Conservation (phyloP, 2,113 vertebrate genomes). For the Thunnus maccoyii region DNA sequence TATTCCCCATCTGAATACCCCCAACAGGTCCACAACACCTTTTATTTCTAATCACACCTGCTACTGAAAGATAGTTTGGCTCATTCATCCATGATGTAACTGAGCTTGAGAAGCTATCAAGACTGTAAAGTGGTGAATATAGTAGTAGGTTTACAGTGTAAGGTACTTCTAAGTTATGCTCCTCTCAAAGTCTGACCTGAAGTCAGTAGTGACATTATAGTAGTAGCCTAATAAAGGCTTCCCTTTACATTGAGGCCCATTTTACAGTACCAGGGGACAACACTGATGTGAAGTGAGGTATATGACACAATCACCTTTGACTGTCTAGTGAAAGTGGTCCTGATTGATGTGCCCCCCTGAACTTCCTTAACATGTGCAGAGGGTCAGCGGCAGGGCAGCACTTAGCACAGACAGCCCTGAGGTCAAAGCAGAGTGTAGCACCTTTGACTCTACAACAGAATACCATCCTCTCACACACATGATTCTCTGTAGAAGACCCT, state of each 20-base stretch:
- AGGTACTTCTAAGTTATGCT: conserved; percentile 9
- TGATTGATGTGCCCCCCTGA: conserved; percentile 57
- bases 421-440: conserved; percentile 36
- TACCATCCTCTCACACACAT: not conserved
- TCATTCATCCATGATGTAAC: conserved; percentile 40
- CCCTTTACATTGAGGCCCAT: not conserved
- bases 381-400: conserved; percentile 62
- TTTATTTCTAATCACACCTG: conserved; percentile 74
- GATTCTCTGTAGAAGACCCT: not conserved
- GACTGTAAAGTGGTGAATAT: conserved; percentile 8
- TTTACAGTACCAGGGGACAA: conserved; percentile 1
- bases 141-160: not conserved
- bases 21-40: conserved; percentile 64
- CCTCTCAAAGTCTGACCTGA: not conserved
- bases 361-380: conserved; percentile 40
- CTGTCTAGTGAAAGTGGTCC: conserved; percentile 41
- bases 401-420: conserved; percentile 24
- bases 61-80: conserved; percentile 41
- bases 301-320: conserved; percentile 33
- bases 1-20: conserved; percentile 72
- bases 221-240: not conserved
- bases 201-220: not conserved
- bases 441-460: conserved; percentile 1
- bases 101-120: conserved; percentile 27
- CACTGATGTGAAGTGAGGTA: not conserved